These are phyloP conservation scores for Andinoacara biseriatus DNA, from an alignment of 2,113 vertebrate genomes.

Conservation along the genomic window DNA sequence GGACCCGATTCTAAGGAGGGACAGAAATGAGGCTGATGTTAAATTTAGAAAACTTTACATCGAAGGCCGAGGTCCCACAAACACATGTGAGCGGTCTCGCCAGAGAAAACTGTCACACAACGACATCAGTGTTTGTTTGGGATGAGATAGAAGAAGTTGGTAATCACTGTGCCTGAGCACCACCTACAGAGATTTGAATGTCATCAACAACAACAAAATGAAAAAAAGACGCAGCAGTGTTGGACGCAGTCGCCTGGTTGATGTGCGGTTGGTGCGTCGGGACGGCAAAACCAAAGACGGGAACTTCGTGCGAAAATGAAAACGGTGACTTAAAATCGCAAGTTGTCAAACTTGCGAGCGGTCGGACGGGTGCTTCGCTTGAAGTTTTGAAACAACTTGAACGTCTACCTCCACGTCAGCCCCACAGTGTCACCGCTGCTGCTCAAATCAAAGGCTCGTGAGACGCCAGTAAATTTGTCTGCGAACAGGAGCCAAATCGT, in stretches of 20 bases:
- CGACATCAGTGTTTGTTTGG: background rate
- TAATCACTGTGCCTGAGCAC: background rate
- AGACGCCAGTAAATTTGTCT: background rate
- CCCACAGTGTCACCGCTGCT: background rate
- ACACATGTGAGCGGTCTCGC: rapidly evolving
- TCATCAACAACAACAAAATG: background rate
- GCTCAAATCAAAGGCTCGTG: background rate
- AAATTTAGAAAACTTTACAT: background rate
- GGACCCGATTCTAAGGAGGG: background rate
- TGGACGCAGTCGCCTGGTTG: background rate
- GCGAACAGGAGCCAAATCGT: background rate
- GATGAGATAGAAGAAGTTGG: background rate
- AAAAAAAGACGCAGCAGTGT: background rate
- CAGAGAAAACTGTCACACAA: background rate
- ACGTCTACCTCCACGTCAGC: background rate
- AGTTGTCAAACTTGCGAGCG: background rate
- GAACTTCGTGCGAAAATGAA: background rate
- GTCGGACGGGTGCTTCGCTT: background rate
- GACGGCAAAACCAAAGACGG: background rate
- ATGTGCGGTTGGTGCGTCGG: background rate
- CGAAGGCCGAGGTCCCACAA: background rate
- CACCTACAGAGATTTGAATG: background rate
- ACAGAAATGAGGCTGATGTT: background rate
- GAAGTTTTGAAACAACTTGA: background rate
- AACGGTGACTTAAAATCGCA: background rate